Conservation (phyloP, 1,140 invertebrate genomes). For the Holotrichia oblita region DNA sequence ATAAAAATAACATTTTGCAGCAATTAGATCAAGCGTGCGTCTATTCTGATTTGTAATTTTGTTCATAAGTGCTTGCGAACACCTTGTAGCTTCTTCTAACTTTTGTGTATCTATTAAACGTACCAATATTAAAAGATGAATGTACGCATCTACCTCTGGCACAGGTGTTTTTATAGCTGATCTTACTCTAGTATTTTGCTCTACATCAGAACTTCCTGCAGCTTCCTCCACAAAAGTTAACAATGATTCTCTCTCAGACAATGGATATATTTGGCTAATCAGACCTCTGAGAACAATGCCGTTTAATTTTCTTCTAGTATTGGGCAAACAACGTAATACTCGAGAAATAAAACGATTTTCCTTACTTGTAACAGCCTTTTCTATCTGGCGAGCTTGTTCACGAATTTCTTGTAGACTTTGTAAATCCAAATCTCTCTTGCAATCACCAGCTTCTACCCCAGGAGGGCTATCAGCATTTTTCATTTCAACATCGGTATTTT, state of each 20-base stretch:
- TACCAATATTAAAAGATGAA: conserved; percentile 91
- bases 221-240: conserved; percentile 77
- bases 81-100: conserved; percentile 77
- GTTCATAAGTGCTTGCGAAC: conserved; percentile 85
- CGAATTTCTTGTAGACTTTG: conserved; percentile 87
- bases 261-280: conserved; percentile 83
- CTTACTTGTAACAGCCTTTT: conserved; percentile 93
- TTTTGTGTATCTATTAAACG: conserved; percentile 89
- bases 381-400: conserved; percentile 93
- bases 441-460: conserved; percentile 69
- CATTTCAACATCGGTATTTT: conserved; percentile 79
- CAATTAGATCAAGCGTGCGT: conserved; percentile 91
- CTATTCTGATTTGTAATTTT: conserved; percentile 91
- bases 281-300: conserved; percentile 83
- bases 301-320: conserved; percentile 88
- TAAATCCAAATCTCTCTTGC: conserved; percentile 82
- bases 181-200: conserved; percentile 67
- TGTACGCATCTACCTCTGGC: conserved; percentile 96
- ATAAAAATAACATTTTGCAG: conserved; percentile 98
- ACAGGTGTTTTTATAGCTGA: conserved; percentile 78
- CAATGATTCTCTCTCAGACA: conserved; percentile 80
- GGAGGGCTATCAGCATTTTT: conserved; percentile 78
- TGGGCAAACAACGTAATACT: conserved; percentile 86
- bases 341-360: conserved; percentile 93
- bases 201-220: conserved; percentile 72